phyloP scores from a whole-genome alignment of 2,113 vertebrate genomes.

The Halichoeres trimaculatus region DNA sequence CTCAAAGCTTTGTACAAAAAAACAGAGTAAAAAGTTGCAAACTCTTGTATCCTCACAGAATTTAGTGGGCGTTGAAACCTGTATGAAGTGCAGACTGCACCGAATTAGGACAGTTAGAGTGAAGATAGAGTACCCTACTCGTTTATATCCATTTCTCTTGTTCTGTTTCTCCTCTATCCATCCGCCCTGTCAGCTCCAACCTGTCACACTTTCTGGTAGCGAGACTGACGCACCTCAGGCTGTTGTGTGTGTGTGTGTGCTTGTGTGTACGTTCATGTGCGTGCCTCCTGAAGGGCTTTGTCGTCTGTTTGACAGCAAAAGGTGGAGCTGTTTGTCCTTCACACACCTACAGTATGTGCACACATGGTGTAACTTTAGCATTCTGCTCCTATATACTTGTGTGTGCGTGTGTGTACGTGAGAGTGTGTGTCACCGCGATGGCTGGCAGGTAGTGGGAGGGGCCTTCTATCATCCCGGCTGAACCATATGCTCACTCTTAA shows the following conservation, averaged over 20 bases:
- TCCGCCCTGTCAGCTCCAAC: constrained; percentile 65
- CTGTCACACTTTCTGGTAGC: constrained; percentile 64
- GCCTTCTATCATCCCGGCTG: constrained; percentile 66
- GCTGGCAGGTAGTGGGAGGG: constrained; percentile 64
- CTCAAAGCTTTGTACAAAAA: too few species aligned
- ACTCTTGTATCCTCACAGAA: too few species aligned
- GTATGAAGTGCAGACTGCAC: neutral
- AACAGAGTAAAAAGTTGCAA: too few species aligned
- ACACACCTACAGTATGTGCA: constrained; percentile 23
- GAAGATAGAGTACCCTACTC: neutral
- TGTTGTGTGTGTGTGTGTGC: constrained; percentile 14
- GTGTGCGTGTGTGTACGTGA: constrained; percentile 5
- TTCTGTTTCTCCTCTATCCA: constrained; percentile 27
- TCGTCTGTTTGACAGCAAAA: constrained; percentile 48
- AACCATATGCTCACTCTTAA: constrained; percentile 80
- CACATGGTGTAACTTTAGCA: constrained; percentile 1
- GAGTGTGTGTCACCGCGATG: constrained; percentile 35
- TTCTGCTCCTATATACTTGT: neutral
- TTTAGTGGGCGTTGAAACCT: too few species aligned
- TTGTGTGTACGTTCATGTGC: neutral
- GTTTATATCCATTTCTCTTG: constrained; percentile 25
- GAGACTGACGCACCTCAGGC: constrained; percentile 34
- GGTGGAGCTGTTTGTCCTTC: constrained; percentile 72
- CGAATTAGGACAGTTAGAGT: constrained; percentile 22
- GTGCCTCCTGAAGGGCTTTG: constrained; percentile 51